Conservation (phyloP, 2,797 vertebrate genomes). For the Vultur gryphus region DNA sequence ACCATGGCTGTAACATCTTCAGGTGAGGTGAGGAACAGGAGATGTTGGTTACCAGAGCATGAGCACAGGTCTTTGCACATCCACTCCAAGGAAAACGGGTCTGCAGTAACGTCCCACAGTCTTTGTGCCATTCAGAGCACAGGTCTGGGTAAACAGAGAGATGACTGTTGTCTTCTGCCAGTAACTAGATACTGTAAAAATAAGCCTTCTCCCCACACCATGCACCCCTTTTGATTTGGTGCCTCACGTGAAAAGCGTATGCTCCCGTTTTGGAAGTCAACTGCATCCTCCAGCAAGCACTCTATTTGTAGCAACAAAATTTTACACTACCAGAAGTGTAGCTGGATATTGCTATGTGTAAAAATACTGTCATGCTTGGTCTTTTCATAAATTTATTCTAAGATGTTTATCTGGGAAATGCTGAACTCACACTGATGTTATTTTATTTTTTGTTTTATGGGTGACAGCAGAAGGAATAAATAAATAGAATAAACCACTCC, state of each 20-base stretch:
- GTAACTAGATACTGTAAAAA: not conserved
- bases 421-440: not conserved
- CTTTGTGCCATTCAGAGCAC: not conserved
- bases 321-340: not conserved
- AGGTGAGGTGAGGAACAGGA: not conserved
- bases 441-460: not conserved
- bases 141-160: not conserved
- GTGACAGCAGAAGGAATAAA: not conserved
- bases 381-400: not conserved
- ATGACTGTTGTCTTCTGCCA: not conserved
- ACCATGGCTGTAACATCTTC: not conserved
- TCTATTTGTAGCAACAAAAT: not conserved
- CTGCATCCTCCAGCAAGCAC: not conserved
- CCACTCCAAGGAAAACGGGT: not conserved
- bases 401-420: not conserved
- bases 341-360: not conserved
- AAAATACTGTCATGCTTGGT: not conserved
- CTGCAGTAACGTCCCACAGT: rapidly evolving
- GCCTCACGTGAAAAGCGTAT: not conserved
- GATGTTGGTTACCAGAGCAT: not conserved
- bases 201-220: not conserved
- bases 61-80: not conserved
- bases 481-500: not conserved
- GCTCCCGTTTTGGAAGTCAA: not conserved
- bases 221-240: not conserved